Evolutionary conservation across 1,140 invertebrate genomes (phyloP).

Genomic region (Zophobas morio): DNA sequence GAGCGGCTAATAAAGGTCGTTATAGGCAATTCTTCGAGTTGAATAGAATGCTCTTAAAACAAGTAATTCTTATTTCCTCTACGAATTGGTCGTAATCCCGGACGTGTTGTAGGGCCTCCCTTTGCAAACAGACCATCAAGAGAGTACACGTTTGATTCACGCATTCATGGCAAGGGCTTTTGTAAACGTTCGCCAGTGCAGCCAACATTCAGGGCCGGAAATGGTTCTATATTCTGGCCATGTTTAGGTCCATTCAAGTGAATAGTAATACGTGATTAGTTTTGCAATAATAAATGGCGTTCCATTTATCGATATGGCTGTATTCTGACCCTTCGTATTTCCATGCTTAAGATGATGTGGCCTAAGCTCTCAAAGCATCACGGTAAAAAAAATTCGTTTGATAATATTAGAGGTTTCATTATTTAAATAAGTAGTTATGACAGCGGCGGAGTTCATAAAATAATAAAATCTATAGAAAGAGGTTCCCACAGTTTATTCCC

Average conservation of each 20-base stretch:
- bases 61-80: slow-evolving; percentile 49
- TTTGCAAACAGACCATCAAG: slow-evolving; percentile 42
- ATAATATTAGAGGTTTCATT: slow-evolving; percentile 12
- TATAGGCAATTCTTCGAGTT: slow-evolving; percentile 17
- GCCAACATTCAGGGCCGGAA: slow-evolving; percentile 56
- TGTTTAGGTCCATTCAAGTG: slow-evolving; percentile 58
- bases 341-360: background rate
- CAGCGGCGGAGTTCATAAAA: slow-evolving; percentile 14
- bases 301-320: background rate
- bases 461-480: slow-evolving; percentile 21
- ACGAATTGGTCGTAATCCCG: slow-evolving; percentile 48
- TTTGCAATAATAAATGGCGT: slow-evolving; percentile 52
- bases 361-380: background rate
- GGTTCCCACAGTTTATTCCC: slow-evolving; percentile 32
- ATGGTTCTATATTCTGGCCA: slow-evolving; percentile 57
- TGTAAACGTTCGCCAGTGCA: slow-evolving; percentile 46
- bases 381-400: slow-evolving; percentile 13
- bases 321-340: background rate
- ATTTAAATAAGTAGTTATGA: slow-evolving; percentile 28
- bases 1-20: slow-evolving; percentile 19
- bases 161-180: slow-evolving; percentile 47
- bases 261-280: slow-evolving; percentile 59
- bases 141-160: slow-evolving; percentile 41
- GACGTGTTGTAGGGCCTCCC: slow-evolving; percentile 40
- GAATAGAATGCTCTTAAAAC: slow-evolving; percentile 24